Conservation (phyloP, 2,888 invertebrate genomes). For the Lasius fuliginosus region DNA sequence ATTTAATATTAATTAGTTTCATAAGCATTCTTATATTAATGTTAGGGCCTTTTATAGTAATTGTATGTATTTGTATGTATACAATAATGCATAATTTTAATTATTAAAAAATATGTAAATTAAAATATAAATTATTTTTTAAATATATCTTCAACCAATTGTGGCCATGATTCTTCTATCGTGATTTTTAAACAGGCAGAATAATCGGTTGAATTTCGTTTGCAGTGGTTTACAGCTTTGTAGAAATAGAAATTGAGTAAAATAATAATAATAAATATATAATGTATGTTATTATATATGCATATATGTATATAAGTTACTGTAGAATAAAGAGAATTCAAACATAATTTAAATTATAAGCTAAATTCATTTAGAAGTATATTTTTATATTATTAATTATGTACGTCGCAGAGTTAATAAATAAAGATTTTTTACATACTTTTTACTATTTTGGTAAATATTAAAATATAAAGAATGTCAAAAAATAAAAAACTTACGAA, state of each 20-base stretch:
- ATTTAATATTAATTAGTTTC: neutral
- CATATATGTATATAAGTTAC: neutral
- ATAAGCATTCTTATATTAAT: neutral
- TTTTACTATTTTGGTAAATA: neutral
- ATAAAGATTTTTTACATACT: too few species aligned
- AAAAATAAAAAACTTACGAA: constrained; percentile 10
- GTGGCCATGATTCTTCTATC: neutral
- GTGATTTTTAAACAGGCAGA: neutral
- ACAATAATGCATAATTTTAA: neutral
- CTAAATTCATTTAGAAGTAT: too few species aligned
- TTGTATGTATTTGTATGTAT: neutral
- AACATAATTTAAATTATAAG: too few species aligned
- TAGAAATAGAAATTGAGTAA: neutral
- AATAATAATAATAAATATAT: neutral
- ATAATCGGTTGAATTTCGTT: neutral
- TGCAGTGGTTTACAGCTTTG: neutral
- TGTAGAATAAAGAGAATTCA: neutral
- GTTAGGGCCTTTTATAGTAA: neutral
- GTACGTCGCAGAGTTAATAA: neutral
- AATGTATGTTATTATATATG: too few species aligned
- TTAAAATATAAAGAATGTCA: neutral
- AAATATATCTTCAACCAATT: neutral
- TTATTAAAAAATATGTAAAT: neutral
- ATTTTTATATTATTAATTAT: too few species aligned
- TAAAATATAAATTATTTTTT: neutral